Evolutionary conservation across 2,888 invertebrate genomes (phyloP).

Genomic region (Ametastegia equiseti): DNA sequence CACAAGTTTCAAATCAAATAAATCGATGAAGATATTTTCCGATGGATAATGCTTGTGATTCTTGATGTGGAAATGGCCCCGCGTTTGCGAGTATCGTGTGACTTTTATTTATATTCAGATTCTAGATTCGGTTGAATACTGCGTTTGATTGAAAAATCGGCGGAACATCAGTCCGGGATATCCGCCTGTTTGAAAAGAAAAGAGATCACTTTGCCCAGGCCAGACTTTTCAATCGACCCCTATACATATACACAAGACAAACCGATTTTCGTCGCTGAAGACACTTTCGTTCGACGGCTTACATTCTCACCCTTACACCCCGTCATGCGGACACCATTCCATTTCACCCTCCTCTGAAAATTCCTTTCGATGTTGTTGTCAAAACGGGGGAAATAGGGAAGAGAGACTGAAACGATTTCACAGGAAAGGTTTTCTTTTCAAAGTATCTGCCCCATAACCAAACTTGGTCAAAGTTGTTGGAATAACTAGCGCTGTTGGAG

Average conservation of each 20-base stretch:
- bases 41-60: neutral
- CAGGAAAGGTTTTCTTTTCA: neutral
- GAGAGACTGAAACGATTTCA: neutral
- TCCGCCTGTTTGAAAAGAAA: neutral
- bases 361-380: constrained; percentile 6
- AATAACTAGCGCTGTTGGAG: neutral
- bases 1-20: too few relatives aligned
- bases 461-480: neutral
- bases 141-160: constrained; percentile 5
- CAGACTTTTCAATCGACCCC: constrained; percentile 36
- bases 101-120: neutral
- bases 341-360: neutral
- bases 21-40: too few relatives aligned
- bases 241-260: constrained; percentile 20
- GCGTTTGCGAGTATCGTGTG: neutral
- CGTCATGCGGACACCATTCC: neutral
- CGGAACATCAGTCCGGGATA: neutral
- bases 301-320: neutral
- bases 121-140: constrained; percentile 21
- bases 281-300: constrained; percentile 33
- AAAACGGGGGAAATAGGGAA: neutral
- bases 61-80: neutral
- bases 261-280: constrained; percentile 30
- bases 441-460: neutral
- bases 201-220: constrained; percentile 16